phyloP scores from a whole-genome alignment of 2,797 vertebrate genomes.

The Pelobates cultripes region DNA sequence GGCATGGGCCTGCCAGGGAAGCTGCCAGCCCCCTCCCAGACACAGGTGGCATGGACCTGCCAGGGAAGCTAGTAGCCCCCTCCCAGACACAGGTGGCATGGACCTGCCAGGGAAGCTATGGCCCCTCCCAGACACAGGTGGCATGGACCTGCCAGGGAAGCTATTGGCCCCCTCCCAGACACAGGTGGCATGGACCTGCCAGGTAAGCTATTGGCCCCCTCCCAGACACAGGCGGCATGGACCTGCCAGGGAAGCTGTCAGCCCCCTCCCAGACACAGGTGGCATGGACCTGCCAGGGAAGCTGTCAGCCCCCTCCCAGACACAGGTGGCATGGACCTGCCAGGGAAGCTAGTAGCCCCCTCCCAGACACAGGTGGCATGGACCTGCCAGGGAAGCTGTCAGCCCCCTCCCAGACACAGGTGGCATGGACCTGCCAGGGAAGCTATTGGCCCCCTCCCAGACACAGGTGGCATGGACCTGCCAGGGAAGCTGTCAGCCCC shows the following conservation, averaged over 20 bases:
- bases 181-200: too few relatives aligned
- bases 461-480: not conserved
- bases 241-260: too few relatives aligned
- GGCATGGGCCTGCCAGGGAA: too few relatives aligned
- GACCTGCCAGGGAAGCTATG: not conserved
- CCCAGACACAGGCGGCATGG: not conserved
- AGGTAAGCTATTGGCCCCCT: not conserved
- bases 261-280: too few relatives aligned
- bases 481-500: conserved; percentile 42
- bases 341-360: too few relatives aligned
- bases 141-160: not conserved
- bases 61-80: not conserved
- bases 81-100: not conserved
- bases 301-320: too few relatives aligned
- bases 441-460: not conserved
- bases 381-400: too few relatives aligned
- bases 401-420: too few relatives aligned
- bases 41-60: not conserved
- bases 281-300: too few relatives aligned
- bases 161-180: conserved; percentile 38
- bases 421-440: not conserved
- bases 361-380: too few relatives aligned
- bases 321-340: too few relatives aligned
- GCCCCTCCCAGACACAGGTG: not conserved
- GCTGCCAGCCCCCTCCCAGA: too few relatives aligned